Base-by-base conservation (phyloP, 2,113 vertebrate species). In the Egretta garzetta region DNA sequence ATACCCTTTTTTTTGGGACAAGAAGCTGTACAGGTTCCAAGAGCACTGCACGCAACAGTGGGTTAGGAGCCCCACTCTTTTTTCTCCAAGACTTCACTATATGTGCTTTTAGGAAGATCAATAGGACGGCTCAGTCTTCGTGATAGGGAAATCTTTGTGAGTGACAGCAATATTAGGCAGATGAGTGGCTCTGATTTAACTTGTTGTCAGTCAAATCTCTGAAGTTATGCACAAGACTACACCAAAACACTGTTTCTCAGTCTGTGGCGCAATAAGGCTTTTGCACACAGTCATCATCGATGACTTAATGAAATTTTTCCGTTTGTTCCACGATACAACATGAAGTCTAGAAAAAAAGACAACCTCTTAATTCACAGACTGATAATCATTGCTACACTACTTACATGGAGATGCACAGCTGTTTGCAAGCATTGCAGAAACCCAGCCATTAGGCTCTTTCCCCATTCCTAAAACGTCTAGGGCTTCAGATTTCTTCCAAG, bases 241-340 rank as follows among this genome's bases (percentile, higher is more conserved):
- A 8, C 26, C 72, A 62, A 58, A 80, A 88, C 24, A 26, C 43
- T 8, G 7, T 9, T 49, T 45, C 45, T 66, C 14, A 4, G 45
- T 7, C 17, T 11, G 7, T 7, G 11, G 11, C 14, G 1, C 37
- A 75, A 1, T 13, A 64, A 81, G 20, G 35, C 18, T 37, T 62
- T 47, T 2, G 1, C 6, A 15, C 0, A 3, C 19, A 9, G 1
- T 30, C 33, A 52, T 1, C 37, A 50, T 41, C 49, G 22, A 71
- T 39, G 14, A 4, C 27, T 39, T 24, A 24, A 70, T 16, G 21
- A 32, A 4, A 6, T 24, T 37, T 23, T 81, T 30, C 32, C 64
- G 5, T 27, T 70, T 39, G 5, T 43, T 74, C 24, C 35, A 49
- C 21, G 14, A 55, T 30, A 17, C 43, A 90, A 85, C 26, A 7